Base-by-base conservation (phyloP, 2,888 invertebrate genomes). In the Branchellion lobata region DNA sequence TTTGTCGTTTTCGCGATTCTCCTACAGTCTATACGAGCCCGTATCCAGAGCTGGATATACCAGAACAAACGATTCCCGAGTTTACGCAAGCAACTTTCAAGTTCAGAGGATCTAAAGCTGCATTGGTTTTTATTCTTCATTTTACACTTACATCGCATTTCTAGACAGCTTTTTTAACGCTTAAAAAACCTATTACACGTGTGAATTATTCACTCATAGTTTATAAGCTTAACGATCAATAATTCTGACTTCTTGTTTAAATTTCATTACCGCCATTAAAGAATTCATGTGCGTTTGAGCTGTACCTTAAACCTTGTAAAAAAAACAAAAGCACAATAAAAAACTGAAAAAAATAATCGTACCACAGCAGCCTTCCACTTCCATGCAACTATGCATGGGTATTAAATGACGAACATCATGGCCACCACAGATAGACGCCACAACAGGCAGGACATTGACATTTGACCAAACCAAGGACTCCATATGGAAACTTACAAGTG, bases 341-440 rank as follows among this genome's bases (percentile, higher is more conserved):
- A n/a, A n/a, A 2, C 27, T 1, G n/a, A 31, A 68, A 8, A 69
- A 0, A 29, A 8, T 31, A 68, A 68, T 31, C n/a, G n/a, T n/a
- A n/a, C n/a, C n/a, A n/a, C n/a, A n/a, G n/a, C n/a, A n/a, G n/a
- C n/a, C n/a, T n/a, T n/a, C n/a, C n/a, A n/a, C n/a, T n/a, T n/a
- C n/a, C n/a, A n/a, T n/a, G n/a, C n/a, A n/a, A n/a, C n/a, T n/a
- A n/a, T n/a, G n/a, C n/a, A n/a, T n/a, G n/a, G n/a, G n/a, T n/a
- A n/a, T n/a, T n/a, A n/a, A n/a, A n/a, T n/a, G n/a, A n/a, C n/a
- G n/a, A n/a, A n/a, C n/a, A n/a, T n/a, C n/a, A n/a, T n/a, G n/a
- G n/a, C n/a, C n/a, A n/a, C n/a, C n/a, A n/a, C 73, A 81, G 81
- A 74, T 81, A 36, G 75, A 81, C 31, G 77, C 36, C 3, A 29